Percentiles rank a stretch among this genome's conserved stretches.
Evolutionary conservation across 2,797 vertebrate genomes (phyloP).

Genomic region (Brotula barbata): DNA sequence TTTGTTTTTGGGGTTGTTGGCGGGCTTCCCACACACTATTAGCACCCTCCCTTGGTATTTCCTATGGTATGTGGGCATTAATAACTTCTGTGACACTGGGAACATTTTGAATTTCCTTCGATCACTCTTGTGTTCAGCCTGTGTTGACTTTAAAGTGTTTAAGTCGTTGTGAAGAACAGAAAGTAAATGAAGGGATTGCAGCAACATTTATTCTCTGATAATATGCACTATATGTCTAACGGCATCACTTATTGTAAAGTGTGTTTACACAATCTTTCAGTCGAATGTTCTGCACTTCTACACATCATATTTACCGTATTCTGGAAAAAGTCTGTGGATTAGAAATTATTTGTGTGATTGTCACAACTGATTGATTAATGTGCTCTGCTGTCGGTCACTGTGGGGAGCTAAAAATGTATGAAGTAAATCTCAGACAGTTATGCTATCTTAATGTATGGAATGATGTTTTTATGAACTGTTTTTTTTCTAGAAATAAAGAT

Average conservation of each 20-base stretch:
- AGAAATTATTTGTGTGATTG: conserved; percentile 34
- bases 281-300: conserved; percentile 2
- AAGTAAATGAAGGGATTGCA: background rate
- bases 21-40: conserved; percentile 6
- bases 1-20: background rate
- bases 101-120: conserved; percentile 9
- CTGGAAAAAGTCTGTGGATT: conserved; percentile 17
- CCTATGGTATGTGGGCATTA: conserved; percentile 16
- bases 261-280: conserved; percentile 38
- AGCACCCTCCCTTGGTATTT: too few relatives aligned
- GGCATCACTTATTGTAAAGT: conserved; percentile 62
- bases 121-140: conserved; percentile 1
- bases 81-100: conserved; percentile 4
- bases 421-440: conserved; percentile 40
- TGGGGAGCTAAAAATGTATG: conserved; percentile 37
- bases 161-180: too few relatives aligned
- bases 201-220: background rate
- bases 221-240: conserved; percentile 41
- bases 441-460: conserved; percentile 32
- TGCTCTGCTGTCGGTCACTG: conserved; percentile 26
- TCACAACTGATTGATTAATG: conserved; percentile 30
- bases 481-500: conserved; percentile 57
- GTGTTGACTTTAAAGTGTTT: too few relatives aligned
- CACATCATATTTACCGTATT: conserved; percentile 5
- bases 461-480: conserved; percentile 44